Conservation (phyloP, 2,797 vertebrate species). For the Eulemur mongoz region DNA sequence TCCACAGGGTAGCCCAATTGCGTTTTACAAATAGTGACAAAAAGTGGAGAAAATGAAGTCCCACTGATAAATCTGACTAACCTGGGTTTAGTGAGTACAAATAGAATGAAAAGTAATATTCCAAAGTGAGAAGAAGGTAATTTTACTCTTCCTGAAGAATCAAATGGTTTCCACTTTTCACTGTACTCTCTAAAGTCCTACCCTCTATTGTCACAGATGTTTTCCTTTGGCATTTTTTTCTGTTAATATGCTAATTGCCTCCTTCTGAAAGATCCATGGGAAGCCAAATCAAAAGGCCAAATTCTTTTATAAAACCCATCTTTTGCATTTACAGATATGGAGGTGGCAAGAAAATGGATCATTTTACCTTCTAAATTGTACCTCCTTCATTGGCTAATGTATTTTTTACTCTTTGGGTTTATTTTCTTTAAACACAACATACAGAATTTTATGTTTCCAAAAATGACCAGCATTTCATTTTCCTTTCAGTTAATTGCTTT, state of each 20-base stretch:
- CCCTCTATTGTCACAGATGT: neutral
- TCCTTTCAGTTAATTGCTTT: constrained; percentile 13
- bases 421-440: neutral
- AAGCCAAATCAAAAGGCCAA: neutral
- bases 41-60: neutral
- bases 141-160: neutral
- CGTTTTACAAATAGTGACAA: neutral
- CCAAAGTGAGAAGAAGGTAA: neutral
- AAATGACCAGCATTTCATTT: constrained; percentile 21
- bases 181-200: neutral
- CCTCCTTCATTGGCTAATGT: neutral
- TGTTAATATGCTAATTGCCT: neutral
- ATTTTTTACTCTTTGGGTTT: neutral
- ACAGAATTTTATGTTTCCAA: neutral
- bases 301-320: neutral
- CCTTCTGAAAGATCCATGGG: neutral
- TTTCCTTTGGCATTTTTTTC: neutral
- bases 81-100: neutral
- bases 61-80: too few relatives aligned
- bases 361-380: neutral
- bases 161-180: neutral
- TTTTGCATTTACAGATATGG: neutral
- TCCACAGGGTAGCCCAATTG: neutral
- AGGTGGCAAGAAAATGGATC: neutral
- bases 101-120: neutral